A percentile compares a stretch with the other conserved stretches of the same genome.
Evolutionary conservation across 2,888 invertebrate genomes (phyloP).

Genomic region (Congeria kusceri): DNA sequence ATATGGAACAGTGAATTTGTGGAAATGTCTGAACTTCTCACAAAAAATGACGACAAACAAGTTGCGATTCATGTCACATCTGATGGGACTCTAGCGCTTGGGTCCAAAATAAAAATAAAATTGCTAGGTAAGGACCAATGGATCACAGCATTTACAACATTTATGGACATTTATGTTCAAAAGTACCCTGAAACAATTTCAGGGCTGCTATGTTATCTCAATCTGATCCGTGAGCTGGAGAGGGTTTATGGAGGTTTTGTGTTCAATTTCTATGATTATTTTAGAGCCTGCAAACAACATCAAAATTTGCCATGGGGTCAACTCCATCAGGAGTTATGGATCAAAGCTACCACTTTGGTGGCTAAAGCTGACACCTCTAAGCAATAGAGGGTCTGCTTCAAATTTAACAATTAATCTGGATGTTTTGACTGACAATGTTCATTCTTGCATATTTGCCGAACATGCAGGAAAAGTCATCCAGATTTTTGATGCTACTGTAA

Average conservation of each 20-base stretch:
- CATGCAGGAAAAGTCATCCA: conserved; percentile 34
- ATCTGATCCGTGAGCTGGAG: conserved; percentile 21
- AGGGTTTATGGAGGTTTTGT: conserved; percentile 26
- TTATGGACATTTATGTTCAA: conserved; percentile 24
- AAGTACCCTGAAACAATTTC: conserved; percentile 7
- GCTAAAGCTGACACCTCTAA: not conserved
- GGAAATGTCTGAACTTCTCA: conserved; percentile 12
- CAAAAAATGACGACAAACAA: not conserved
- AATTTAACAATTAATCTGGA: conserved; percentile 25
- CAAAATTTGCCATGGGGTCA: conserved; percentile 14
- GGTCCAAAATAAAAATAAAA: not conserved
- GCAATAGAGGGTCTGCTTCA: not conserved
- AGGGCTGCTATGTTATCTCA: conserved; percentile 10
- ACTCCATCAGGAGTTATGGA: conserved; percentile 17
- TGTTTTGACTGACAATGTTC: conserved; percentile 3
- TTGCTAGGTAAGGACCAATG: not conserved
- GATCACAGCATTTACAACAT: conserved; percentile 23
- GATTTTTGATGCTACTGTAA: conserved; percentile 21
- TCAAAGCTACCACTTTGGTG: conserved; percentile 9
- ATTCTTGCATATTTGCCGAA: conserved; percentile 13
- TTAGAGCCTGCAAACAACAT: not conserved
- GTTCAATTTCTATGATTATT: conserved; percentile 33
- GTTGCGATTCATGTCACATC: not conserved
- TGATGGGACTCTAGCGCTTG: not conserved
- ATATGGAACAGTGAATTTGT: conserved; percentile 34